Conservation (phyloP, 2,797 vertebrate genomes). For the Peromyscus aztecus region DNA sequence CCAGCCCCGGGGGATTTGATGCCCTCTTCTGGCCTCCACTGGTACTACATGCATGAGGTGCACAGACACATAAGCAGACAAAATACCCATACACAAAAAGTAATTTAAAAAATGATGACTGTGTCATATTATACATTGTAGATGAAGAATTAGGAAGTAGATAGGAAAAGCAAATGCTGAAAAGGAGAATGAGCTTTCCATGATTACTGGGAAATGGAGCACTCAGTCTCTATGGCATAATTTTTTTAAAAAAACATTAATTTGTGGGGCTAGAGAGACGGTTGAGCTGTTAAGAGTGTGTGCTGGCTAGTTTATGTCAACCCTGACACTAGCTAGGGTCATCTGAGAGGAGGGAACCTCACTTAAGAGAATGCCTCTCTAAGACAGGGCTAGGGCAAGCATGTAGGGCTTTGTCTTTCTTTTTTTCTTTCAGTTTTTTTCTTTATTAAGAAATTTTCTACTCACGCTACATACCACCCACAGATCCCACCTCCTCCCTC, state of each 20-base stretch:
- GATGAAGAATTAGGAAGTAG: background rate
- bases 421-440: too few species aligned
- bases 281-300: background rate
- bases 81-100: background rate
- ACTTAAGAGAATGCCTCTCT: background rate
- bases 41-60: background rate
- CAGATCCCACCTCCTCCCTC: too few species aligned
- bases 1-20: background rate
- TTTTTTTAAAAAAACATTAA: background rate
- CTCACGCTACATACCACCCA: too few species aligned
- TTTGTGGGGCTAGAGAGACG: background rate
- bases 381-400: background rate
- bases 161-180: background rate
- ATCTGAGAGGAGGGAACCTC: background rate
- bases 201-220: constrained; percentile 5
- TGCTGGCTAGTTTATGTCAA: background rate
- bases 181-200: background rate
- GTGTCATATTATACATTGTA: background rate
- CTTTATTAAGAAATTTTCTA: too few species aligned
- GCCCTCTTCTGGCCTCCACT: background rate
- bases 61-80: background rate
- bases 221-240: background rate
- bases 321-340: background rate
- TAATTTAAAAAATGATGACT: background rate
- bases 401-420: too few species aligned